Percentiles rank a stretch among this genome's conserved stretches.
Conservation (phyloP, 2,888 invertebrate species). For the Agrochola lota region DNA sequence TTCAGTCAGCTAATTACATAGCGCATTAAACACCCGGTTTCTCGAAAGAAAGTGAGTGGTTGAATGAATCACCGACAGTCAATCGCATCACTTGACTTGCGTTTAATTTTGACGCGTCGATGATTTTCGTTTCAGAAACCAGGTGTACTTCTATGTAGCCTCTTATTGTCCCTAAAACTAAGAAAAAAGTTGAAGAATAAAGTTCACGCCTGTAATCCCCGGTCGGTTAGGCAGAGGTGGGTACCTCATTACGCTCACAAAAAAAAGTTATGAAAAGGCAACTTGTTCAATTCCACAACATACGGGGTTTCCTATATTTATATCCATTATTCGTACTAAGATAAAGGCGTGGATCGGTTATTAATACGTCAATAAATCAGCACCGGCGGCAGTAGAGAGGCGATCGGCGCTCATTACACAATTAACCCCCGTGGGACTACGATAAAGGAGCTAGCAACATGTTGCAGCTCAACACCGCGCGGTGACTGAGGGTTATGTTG, state of each 20-base stretch:
- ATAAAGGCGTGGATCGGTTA: constrained; percentile 15
- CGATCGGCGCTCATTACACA: constrained; percentile 32
- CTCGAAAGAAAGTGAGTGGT: neutral
- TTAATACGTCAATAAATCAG: constrained; percentile 39
- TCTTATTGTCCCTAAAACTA: neutral
- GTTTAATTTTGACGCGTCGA: neutral
- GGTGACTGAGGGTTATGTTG: neutral
- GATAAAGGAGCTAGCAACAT: constrained; percentile 29
- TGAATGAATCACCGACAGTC: neutral
- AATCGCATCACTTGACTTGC: neutral
- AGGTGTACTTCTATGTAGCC: neutral
- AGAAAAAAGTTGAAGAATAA: too few species aligned
- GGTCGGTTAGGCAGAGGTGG: too few species aligned
- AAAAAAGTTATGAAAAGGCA: too few species aligned
- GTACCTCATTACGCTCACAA: too few species aligned
- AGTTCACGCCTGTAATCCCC: too few species aligned
- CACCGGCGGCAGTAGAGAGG: neutral
- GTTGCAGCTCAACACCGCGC: constrained; percentile 4
- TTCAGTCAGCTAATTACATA: neutral
- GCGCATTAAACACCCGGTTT: neutral
- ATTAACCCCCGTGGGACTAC: constrained; percentile 16
- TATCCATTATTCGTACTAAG: neutral
- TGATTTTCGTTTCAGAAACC: neutral
- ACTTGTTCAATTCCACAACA: neutral
- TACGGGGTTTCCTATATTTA: neutral